These are phyloP conservation scores for Protobothrops flavoviridis DNA, from an alignment of 2,113 vertebrate species.

Conservation along the genomic window DNA sequence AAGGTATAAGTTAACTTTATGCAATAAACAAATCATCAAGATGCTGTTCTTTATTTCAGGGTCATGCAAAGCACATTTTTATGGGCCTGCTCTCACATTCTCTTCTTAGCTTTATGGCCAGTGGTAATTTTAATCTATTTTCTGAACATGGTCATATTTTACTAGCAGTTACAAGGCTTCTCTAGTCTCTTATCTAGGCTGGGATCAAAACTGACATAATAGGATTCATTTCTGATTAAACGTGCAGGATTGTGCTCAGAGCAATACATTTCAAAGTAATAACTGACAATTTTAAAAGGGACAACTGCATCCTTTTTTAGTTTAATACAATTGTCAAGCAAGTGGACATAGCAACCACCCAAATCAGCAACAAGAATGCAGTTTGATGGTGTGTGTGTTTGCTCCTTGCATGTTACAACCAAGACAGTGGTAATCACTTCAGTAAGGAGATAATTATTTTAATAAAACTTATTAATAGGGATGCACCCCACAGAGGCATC, in stretches of 20 bases:
- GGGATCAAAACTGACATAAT: neutral
- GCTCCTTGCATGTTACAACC: fast-evolving
- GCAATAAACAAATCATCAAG: neutral
- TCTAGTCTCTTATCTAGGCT: neutral
- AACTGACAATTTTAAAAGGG: neutral
- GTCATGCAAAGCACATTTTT: neutral
- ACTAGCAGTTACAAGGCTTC: neutral
- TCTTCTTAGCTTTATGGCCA: neutral
- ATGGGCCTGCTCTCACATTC: neutral
- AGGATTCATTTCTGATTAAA: neutral
- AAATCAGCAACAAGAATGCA: neutral
- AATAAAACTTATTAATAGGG: neutral
- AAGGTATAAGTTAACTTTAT: neutral
- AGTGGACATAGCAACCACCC: neutral
- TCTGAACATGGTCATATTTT: neutral
- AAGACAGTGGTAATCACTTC: neutral
- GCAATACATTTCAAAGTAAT: neutral
- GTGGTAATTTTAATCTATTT: neutral
- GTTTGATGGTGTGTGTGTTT: slow-evolving; percentile 1
- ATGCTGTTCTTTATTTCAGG: neutral
- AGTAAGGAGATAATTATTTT: slow-evolving; percentile 19
- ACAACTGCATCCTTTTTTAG: fast-evolving
- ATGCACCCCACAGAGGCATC: neutral
- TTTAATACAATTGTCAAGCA: neutral
- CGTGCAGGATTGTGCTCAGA: neutral